Conservation (phyloP, 2,888 invertebrate species). For the Cantharis flavilabris region DNA sequence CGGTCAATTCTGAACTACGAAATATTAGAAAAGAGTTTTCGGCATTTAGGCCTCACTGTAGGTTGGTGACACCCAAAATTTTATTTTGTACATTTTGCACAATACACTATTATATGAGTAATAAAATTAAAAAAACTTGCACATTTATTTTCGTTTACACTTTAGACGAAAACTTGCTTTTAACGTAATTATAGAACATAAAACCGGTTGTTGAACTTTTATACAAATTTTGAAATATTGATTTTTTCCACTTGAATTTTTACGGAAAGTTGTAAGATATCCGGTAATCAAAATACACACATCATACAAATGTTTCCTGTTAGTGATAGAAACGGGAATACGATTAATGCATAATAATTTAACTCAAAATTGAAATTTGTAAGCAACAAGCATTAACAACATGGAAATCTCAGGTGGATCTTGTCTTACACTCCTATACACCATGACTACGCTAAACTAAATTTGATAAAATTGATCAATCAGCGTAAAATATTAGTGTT, state of each 20-base stretch:
- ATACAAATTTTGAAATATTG: neutral
- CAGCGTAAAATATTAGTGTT: neutral
- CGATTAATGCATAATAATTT: neutral
- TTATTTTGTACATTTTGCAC: no score
- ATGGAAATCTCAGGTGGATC: neutral
- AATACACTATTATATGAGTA: no score
- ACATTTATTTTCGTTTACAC: no score
- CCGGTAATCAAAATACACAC: neutral
- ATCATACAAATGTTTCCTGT: slow-evolving; percentile 1
- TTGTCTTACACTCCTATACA: neutral
- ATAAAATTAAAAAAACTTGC: no score
- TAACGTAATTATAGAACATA: neutral
- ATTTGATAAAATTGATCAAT: neutral
- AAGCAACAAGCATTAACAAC: neutral
- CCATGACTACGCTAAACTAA: neutral
- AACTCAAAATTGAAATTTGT: neutral
- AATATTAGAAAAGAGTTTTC: no score
- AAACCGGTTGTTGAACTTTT: neutral
- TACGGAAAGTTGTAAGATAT: neutral
- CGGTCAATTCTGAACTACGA: no score
- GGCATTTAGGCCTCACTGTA: no score
- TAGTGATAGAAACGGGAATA: neutral
- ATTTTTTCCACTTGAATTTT: neutral
- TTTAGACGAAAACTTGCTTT: neutral
- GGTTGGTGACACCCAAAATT: no score